Percentiles rank a stretch among this genome's conserved stretches.
Conservation (phyloP, 2,797 vertebrate species). For the Tragelaphus eurycerus region DNA sequence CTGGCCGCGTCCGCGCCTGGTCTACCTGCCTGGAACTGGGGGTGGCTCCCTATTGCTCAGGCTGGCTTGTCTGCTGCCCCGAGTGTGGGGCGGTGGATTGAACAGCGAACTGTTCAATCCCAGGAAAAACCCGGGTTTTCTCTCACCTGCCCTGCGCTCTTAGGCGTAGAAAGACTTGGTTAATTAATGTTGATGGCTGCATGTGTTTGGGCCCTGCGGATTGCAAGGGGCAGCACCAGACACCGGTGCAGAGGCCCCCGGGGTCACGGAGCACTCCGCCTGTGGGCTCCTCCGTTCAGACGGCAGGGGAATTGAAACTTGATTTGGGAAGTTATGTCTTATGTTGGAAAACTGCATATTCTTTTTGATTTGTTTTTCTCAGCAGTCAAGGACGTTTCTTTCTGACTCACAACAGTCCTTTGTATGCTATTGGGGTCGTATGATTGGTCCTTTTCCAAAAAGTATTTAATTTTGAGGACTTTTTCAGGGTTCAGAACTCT, state of each 20-base stretch:
- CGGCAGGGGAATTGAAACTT: conserved; percentile 1
- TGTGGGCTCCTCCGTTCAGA: neutral
- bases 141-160: neutral
- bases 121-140: neutral
- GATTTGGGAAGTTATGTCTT: conserved; percentile 21
- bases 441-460: neutral
- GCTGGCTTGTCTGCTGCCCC: neutral
- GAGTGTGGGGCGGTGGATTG: neutral
- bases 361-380: neutral
- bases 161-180: neutral
- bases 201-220: neutral
- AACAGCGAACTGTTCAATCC: neutral
- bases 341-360: neutral
- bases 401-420: neutral
- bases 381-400: neutral
- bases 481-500: conserved; percentile 20
- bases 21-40: no score
- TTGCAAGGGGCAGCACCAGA: neutral
- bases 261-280: neutral
- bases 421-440: neutral
- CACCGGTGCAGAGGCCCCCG: neutral
- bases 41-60: neutral
- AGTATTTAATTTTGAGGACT: neutral
- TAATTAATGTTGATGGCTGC: neutral
- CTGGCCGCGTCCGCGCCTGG: neutral